These are phyloP conservation scores for Callospermophilus lateralis DNA, from an alignment of 2,113 vertebrate genomes.

Conservation along the genomic window DNA sequence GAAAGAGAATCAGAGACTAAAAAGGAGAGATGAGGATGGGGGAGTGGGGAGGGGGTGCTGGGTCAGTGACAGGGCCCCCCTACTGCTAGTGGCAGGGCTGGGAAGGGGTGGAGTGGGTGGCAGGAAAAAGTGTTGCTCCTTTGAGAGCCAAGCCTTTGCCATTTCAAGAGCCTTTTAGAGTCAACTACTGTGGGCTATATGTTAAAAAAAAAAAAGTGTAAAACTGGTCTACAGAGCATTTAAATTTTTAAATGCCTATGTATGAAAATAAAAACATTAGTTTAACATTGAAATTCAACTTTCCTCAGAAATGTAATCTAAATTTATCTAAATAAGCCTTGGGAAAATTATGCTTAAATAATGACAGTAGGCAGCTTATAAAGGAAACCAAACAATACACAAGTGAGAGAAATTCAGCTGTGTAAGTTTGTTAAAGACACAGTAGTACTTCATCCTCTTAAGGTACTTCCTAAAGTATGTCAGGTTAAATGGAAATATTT, in stretches of 20 bases:
- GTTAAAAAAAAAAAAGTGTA: neutral
- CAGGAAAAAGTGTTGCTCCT: neutral
- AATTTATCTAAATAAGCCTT: neutral
- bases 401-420: neutral
- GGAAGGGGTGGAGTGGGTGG: fast-evolving
- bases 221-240: neutral
- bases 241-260: neutral
- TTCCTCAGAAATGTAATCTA: conserved; percentile 3
- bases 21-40: neutral
- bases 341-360: neutral
- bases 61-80: neutral
- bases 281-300: neutral
- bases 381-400: neutral
- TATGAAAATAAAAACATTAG: neutral
- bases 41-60: fast-evolving
- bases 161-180: neutral
- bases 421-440: neutral
- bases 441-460: neutral
- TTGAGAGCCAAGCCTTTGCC: neutral
- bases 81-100: neutral
- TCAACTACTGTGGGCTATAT: neutral
- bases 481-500: neutral
- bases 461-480: too few relatives aligned
- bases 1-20: neutral
- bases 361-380: neutral